Percentiles rank a stretch among this genome's conserved stretches.
phyloP scores from a whole-genome alignment of 2,888 invertebrate genomes.

The Druceiella hillmani region DNA sequence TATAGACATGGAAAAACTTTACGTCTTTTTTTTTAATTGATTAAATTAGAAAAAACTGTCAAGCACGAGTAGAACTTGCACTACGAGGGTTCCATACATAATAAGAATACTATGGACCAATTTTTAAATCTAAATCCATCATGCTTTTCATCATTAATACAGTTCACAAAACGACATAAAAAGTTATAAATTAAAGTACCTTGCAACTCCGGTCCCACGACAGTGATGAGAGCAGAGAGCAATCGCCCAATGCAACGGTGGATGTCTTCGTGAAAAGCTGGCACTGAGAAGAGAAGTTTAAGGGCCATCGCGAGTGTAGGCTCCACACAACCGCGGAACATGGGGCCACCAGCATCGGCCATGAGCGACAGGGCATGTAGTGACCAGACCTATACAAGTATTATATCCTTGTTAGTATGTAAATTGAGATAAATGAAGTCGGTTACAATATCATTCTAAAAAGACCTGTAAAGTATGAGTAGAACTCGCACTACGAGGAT shows the following conservation, averaged over 20 bases:
- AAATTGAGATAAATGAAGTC: not conserved
- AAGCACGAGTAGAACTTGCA: too few species aligned
- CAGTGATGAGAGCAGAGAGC: constrained; percentile 92
- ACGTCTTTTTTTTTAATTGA: too few species aligned
- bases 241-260: constrained; percentile 92
- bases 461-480: too few species aligned
- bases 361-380: constrained; percentile 92
- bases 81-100: too few species aligned
- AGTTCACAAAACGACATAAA: constrained; percentile 3
- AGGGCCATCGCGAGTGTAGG: constrained; percentile 87
- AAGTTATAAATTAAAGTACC: too few species aligned
- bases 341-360: constrained; percentile 97
- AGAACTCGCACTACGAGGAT: too few species aligned
- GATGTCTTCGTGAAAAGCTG: constrained; percentile 85
- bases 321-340: constrained; percentile 97
- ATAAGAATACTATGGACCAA: too few species aligned
- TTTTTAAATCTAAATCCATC: too few species aligned
- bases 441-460: not conserved
- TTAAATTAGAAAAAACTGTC: too few species aligned
- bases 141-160: too few species aligned
- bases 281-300: constrained; percentile 83
- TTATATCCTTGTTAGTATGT: too few species aligned
- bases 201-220: constrained; percentile 97
- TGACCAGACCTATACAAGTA: constrained; percentile 75
- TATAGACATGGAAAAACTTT: too few species aligned